Conservation (phyloP, 2,888 invertebrate genomes). For the Xanthostigma xanthostigma region DNA sequence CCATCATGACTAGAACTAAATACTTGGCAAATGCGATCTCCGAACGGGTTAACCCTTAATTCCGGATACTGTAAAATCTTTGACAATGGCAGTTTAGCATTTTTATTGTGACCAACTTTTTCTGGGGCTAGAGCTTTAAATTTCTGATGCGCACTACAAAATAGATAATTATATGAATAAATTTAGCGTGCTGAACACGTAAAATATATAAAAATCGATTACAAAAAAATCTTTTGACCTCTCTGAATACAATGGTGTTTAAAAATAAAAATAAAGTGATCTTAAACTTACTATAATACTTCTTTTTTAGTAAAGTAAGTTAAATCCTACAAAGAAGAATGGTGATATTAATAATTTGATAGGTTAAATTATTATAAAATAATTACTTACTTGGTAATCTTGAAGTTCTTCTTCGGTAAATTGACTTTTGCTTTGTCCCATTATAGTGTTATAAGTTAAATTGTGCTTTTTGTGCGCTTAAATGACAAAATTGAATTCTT, state of each 20-base stretch:
- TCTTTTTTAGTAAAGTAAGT: conserved; percentile 90
- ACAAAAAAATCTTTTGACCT: too few species aligned
- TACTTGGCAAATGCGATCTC: conserved; percentile 82
- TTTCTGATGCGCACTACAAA: conserved; percentile 70
- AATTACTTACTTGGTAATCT: conserved; percentile 62
- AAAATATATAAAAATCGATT: too few species aligned
- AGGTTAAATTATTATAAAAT: background rate
- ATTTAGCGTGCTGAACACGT: background rate
- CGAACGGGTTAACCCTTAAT: conserved; percentile 79
- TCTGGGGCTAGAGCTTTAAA: conserved; percentile 82
- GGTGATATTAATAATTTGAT: background rate
- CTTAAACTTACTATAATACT: conserved; percentile 64
- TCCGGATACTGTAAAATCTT: conserved; percentile 80
- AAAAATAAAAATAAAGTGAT: background rate
- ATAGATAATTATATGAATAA: conserved; percentile 5
- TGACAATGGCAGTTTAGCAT: conserved; percentile 70
- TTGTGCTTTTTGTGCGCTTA: background rate
- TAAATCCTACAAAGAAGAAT: conserved; percentile 50
- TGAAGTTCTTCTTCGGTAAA: conserved; percentile 79
- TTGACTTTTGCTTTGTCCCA: conserved; percentile 73
- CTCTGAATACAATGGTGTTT: too few species aligned
- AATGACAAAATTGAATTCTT: background rate
- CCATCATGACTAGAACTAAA: conserved; percentile 80
- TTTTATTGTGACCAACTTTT: conserved; percentile 77
- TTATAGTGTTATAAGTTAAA: conserved; percentile 22